Evolutionary conservation across 37 sponge, comb jelly and placozoan genomes (phyloP), one percentile per base, ranked within the genome.

Genomic region (Amphimedon queenslandica): DNA sequence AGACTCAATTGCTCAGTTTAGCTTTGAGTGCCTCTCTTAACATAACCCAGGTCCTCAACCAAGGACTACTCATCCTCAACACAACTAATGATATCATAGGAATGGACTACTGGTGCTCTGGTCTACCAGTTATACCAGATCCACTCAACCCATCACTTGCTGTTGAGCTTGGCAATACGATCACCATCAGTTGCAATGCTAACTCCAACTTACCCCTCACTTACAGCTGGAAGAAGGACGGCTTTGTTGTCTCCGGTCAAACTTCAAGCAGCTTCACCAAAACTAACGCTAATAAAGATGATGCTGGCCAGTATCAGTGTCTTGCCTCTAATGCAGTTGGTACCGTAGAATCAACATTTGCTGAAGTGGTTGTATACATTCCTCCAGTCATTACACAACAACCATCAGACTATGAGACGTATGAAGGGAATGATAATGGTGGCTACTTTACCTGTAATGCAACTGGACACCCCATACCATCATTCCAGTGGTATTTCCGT

Each of bases 401-500:
- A 27, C 72, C 66, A 47, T 30, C 23, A 16, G 21, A 70, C 27
- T 36, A 70, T 41, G 34, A 55, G 11, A 57, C 63, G 33, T 60
- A 60, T 25, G 63, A 37, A 5, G 80, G 80, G 0, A 34, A 79
- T 31, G 51, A 40, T 32, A 79, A 58, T 70, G 80, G 80, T 31
- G 80, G 69, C 18, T 57, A 11, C 30, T 79, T 71, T 60, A 40
- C 58, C 38, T 78, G 69, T 39, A 78, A 69, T 57, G 78, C 78
- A 33, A 58, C 61, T 55, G 58, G 71, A 20, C 40, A 40, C 5
- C 80, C 80, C 18, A 40, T 25, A 25, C 71, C 80, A 40, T 58
- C 69, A 0, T 79, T 58, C 61, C 57, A 42, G 71, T 79, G 80
- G 80, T 78, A 78, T 69, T 69, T 57, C 70, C 43, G 63, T 55